Base-by-base conservation (phyloP, 2,888 invertebrate species). In the Melipona beecheii region DNA sequence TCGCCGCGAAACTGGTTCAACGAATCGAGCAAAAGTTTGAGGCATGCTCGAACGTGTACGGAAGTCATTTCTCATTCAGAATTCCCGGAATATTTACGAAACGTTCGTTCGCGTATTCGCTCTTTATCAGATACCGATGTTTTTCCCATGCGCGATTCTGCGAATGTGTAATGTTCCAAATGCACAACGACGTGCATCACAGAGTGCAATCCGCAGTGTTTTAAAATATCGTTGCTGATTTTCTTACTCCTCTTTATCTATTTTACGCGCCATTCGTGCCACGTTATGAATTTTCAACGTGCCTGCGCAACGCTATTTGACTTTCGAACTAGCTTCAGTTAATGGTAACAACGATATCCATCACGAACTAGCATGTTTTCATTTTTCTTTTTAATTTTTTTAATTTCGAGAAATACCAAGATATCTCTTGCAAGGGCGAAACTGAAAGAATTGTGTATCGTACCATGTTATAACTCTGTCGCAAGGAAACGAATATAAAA, bases 1-100 rank as follows among this genome's bases (percentile, higher is more conserved):
- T 66, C 15, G n/a, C 21, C 36, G 24, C 64, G 52, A 73, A 78
- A 66, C 71, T 71, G 58, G 71, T 71, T 58, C 71, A 43, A 19
- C 24, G 71, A 58, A 56, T 56, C 36, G 70, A n/a, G 31, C 43
- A 36, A 31, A 70, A 70, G 6, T 70, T 56, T 17, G 17, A 31
- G 24, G 13, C 13, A 58, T 24, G 31, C 24, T 19, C 17, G 36
- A 31, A 56, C 56, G 24, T 1, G 36, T 1, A 2, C 6, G 2
- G 2, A 13, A 19, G 24, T 17, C 17, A 9, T 54, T 54, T 52
- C 69, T 69, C 69, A 17, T 70, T 70, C 70, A 15, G 11, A 36
- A 54, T 13, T 52, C 21, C 52, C 52, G 15, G 9, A 36, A 70
- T 54, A 21, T n/a, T 17, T 17, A 31, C n/a, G 3, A 52, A 27